Conservation (phyloP, 2,888 invertebrate species). For the Coremacera marginata region DNA sequence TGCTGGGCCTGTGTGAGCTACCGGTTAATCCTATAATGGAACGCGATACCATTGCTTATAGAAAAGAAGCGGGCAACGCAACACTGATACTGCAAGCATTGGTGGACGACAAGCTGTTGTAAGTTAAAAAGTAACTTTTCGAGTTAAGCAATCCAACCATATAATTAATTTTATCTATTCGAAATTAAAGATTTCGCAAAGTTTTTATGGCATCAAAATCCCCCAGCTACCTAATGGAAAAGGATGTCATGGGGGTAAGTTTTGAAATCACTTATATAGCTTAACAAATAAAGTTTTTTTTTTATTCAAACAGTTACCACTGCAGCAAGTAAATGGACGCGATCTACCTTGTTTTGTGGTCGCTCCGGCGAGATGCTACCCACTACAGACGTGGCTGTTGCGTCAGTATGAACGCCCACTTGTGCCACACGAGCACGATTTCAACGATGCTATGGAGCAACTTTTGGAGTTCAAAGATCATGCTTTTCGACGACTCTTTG, state of each 20-base stretch:
- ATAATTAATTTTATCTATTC: conserved; percentile 10
- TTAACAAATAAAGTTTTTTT: background rate
- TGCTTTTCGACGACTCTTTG: conserved; percentile 62
- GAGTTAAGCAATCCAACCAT: background rate
- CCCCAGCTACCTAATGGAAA: conserved; percentile 55
- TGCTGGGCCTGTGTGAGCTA: conserved; percentile 61
- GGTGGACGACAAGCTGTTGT: conserved; percentile 61
- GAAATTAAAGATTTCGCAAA: conserved; percentile 63
- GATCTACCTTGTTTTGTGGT: conserved; percentile 58
- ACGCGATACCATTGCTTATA: conserved; percentile 47
- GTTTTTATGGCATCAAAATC: conserved; percentile 56
- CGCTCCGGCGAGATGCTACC: conserved; percentile 58
- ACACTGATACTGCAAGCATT: conserved; percentile 61
- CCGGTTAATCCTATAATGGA: conserved; percentile 53
- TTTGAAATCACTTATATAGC: background rate
- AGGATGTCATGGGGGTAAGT: conserved; percentile 53
- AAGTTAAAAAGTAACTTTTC: conserved; percentile 31
- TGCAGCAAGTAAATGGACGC: conserved; percentile 53
- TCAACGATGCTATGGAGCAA: conserved; percentile 63
- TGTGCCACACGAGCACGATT: conserved; percentile 59
- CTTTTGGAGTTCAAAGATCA: conserved; percentile 60
- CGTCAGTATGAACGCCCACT: conserved; percentile 59
- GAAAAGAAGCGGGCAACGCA: conserved; percentile 47
- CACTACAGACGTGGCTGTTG: conserved; percentile 63
- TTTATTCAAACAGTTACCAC: conserved; percentile 36